phyloP scores from a whole-genome alignment of 1,140 invertebrate species.

The Trissolcus basalis region DNA sequence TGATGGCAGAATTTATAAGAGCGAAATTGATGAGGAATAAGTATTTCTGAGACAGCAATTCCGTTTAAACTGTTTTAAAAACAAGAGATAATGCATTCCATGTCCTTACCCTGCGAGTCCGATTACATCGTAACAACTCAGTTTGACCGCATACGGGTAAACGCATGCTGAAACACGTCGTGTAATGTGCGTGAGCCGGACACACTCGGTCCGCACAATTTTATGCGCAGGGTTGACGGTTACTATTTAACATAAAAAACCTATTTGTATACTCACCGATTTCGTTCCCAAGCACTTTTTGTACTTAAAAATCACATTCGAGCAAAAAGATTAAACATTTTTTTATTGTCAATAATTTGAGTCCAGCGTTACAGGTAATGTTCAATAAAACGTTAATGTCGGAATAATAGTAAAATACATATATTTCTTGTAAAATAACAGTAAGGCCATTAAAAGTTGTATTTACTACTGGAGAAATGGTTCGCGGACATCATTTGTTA shows the following conservation, averaged over 20 bases:
- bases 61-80: slow-evolving; percentile 26
- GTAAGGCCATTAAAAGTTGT: too few relatives aligned
- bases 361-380: too few relatives aligned
- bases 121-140: slow-evolving; percentile 35
- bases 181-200: slow-evolving; percentile 8
- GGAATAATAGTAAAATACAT: too few relatives aligned
- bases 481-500: slow-evolving; percentile 24
- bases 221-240: slow-evolving; percentile 14
- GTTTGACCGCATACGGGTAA: slow-evolving; percentile 14
- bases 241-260: slow-evolving; percentile 4
- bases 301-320: background rate
- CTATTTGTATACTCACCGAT: background rate
- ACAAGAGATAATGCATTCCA: slow-evolving; percentile 23
- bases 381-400: too few relatives aligned
- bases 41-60: slow-evolving; percentile 4
- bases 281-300: background rate
- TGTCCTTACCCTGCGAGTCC: slow-evolving; percentile 20
- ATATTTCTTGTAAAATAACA: too few relatives aligned
- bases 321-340: background rate
- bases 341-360: too few relatives aligned
- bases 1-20: slow-evolving; percentile 8
- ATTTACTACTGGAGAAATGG: slow-evolving; percentile 12
- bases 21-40: slow-evolving; percentile 1
- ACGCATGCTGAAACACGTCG: slow-evolving; percentile 5
- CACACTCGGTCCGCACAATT: slow-evolving; percentile 1